Evolutionary conservation across 1,140 invertebrate species (phyloP), one percentile per base, ranked within the genome.

Genomic region (Trinorchestia longiramus): DNA sequence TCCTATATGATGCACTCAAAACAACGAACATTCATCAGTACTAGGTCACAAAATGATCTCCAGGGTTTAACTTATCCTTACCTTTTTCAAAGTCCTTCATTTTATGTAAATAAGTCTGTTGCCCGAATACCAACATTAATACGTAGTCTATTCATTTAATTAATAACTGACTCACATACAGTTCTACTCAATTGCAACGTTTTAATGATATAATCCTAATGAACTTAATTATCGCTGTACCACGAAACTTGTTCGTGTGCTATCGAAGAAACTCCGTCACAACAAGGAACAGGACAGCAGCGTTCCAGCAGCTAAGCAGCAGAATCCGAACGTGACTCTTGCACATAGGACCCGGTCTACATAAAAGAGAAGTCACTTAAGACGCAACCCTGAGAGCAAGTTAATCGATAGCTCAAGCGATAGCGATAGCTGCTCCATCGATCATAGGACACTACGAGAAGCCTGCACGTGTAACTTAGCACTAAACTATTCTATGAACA

Each of bases 291-390:
- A 77, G 62, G 28, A 77, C 62, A 77, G 8, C 62, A 77, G 28
- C 28, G 62, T 77, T 77, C 62, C 62, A 77, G 11, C 62, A 19
- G 47, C 47, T 19, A 53, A 53, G 62, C 62, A 77, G 62, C 88
- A 42, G 43, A 42, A 41, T 15, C 11, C n/a, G 88, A 41, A 90
- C 88, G 88, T 90, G 88, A 90, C 88, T 90, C n/a, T 41, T 90
- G n/a, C 88, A 41, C n/a, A 90, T 90, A 90, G n/a, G 43, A 41
- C n/a, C 88, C 15, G 41, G 6, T 90, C 41, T 4, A 41, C 43
- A 90, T 90, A 90, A 90, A 90, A 43, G 88, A 90, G 62, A 28
- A 90, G 88, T 43, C 88, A 90, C 88, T 90, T 90, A 90, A 90
- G 88, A 90, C 23, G 88, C 43, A 90, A 90, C 88, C 41, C 88